Conservation (phyloP, 92 coral and sea anemone genomes). For the Palythoa grandiflora region DNA sequence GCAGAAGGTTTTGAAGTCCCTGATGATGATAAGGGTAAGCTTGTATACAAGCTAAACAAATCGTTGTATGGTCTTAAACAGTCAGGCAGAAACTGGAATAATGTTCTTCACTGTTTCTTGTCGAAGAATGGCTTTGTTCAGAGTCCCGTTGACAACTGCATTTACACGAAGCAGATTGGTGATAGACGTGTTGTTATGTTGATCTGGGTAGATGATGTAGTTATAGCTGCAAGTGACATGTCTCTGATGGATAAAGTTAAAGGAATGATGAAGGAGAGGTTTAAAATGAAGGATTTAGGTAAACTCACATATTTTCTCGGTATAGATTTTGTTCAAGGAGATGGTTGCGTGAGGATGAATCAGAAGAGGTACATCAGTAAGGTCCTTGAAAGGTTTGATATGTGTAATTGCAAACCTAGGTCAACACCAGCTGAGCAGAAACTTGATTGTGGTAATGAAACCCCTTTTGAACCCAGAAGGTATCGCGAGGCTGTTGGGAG, state of each 20-base stretch:
- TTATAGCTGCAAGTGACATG: slow-evolving; percentile 51
- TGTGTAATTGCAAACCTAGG: slow-evolving; percentile 62
- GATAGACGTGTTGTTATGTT: slow-evolving; percentile 8
- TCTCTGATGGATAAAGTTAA: slow-evolving; percentile 50
- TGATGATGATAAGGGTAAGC: slow-evolving; percentile 3
- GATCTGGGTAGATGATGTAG: slow-evolving; percentile 52
- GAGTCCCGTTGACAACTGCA: slow-evolving; percentile 33
- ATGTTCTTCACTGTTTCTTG: neutral
- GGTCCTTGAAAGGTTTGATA: slow-evolving; percentile 60
- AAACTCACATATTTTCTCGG: slow-evolving; percentile 55
- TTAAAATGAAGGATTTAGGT: slow-evolving; percentile 70
- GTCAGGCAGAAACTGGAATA: slow-evolving; percentile 1
- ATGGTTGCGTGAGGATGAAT: slow-evolving; percentile 54
- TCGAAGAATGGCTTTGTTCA: slow-evolving; percentile 28
- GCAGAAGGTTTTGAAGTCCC: slow-evolving; percentile 55
- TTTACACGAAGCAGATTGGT: slow-evolving; percentile 23
- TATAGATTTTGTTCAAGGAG: slow-evolving; percentile 51
- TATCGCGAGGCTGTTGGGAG: slow-evolving; percentile 58
- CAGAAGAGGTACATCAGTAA: slow-evolving; percentile 44
- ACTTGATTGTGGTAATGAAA: slow-evolving; percentile 56
- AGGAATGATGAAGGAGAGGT: slow-evolving; percentile 42
- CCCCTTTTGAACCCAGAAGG: slow-evolving; percentile 35
- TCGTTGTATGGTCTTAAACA: slow-evolving; percentile 29
- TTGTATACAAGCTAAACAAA: slow-evolving; percentile 24
- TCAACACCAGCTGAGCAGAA: slow-evolving; percentile 60